Evolutionary conservation across 1,140 invertebrate genomes (phyloP), one percentile per base, ranked within the genome.

Genomic region (Rhagoletis pomonella): DNA sequence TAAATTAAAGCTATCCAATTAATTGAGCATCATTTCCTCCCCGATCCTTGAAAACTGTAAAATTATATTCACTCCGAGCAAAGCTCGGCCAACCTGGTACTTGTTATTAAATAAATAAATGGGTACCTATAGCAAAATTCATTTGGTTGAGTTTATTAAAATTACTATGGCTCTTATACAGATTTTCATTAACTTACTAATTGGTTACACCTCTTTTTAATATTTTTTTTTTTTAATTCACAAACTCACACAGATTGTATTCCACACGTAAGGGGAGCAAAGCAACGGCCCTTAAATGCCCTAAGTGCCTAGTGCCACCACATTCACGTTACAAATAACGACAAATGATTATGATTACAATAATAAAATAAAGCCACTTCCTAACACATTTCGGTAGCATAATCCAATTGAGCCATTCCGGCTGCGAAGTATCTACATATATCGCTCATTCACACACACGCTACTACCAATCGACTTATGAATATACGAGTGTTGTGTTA

Each of bases 311-410:
- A 1, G 14, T 55, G 3, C 17, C 10, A 42, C 17, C 73, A 50
- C 9, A 73, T 47, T 6, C 4, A n/a, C 17, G 42, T 17, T 17
- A 5, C 10, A 73, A 47, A 55, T 62, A 62, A 7, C 19, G 19
- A 44, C n/a, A 81, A 81, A 81, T 81, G 44, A 81, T 81, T 50
- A 81, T 81, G 47, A 81, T 81, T 81, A 77, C 62, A 87, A 87
- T 58, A 87, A 87, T 87, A 87, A 73, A 81, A 69, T 69, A 73
- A 50, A 55, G 39, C n/a, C 77, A 9, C 55, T 59, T 42, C 29
- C 47, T 73, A 67, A 55, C 67, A 12, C 67, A 73, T 69, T 69
- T 62, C 6, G 14, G 84, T 29, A 85, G 29, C 19, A 42, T 85
- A 85, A 85, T 60, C 84, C 59, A 85, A 85, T 85, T 62, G 84